Evolutionary conservation across 2,888 invertebrate genomes (phyloP), one percentile per base, ranked within the genome.

Genomic region (Lissocephala sabroskyi): DNA sequence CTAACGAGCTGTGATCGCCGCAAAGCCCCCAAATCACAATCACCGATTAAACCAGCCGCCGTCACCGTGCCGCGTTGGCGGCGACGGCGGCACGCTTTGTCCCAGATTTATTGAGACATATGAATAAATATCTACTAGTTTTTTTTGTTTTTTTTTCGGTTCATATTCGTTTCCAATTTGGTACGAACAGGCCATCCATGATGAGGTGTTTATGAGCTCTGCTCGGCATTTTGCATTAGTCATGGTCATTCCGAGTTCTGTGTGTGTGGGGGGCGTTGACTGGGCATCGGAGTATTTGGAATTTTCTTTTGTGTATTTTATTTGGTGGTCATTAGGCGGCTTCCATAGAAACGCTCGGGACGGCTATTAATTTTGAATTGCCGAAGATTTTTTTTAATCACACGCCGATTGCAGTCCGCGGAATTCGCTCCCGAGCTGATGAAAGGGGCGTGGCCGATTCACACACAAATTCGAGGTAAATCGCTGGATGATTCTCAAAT

Each of bases 141-240:
- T 23, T 40, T 42, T 29, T 44, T 28, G 14, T 56, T 46, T 49
- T 32, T 26, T 44, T 47, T 18, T 56, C 55, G 37, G 14, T 45
- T 33, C 41, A 43, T 44, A 62, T 59, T 63, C 66, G 57, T 53
- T 51, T 71, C 53, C 52, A 71, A 59, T 71, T 64, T 57, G 29
- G 45, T 59, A 16, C 64, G 52, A 57, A 62, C 67, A 75, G 71
- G 68, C 68, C 75, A 44, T 57, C 16, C 14, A 16, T 71, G 68
- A 68, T 68, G 75, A 68, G 68, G 68, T 68, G 75, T 74, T 68
- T 68, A 68, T 67, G 75, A 68, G 49, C 61, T 57, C 51, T 42
- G 61, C 41, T 57, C n/a, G 49, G 41, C 64, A 68, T 75, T 68
- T 75, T 59, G 68, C 75, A 68, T 68, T 75, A 68, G 68, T 68